A percentile compares a stretch with the other conserved stretches of the same genome.
These are phyloP conservation scores for Sinelater perroti DNA, from an alignment of 2,888 invertebrate genomes.

Conservation along the genomic window DNA sequence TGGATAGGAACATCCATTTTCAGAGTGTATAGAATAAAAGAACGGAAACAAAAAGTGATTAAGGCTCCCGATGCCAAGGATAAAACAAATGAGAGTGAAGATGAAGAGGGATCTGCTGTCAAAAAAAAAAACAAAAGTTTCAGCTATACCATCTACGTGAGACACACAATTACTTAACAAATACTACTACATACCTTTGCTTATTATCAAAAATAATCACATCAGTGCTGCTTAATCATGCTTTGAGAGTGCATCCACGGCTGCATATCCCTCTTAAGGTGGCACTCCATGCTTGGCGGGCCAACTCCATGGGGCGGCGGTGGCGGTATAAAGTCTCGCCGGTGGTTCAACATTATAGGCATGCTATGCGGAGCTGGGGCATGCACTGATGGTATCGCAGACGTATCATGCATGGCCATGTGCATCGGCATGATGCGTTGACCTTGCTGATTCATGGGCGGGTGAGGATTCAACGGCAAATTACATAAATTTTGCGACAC, in stretches of 20 bases:
- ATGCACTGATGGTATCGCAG: constrained; percentile 42
- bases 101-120: too few species aligned
- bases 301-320: constrained; percentile 42
- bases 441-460: constrained; percentile 37
- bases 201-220: too few species aligned
- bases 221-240: constrained; percentile 30
- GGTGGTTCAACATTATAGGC: constrained; percentile 44
- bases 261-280: constrained; percentile 33
- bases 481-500: constrained; percentile 29
- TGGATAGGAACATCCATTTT: too few species aligned
- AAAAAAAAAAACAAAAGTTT: too few species aligned
- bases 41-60: too few species aligned
- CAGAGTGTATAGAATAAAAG: too few species aligned
- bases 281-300: constrained; percentile 38
- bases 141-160: too few species aligned
- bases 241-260: constrained; percentile 43
- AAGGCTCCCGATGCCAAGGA: too few species aligned
- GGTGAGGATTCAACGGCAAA: constrained; percentile 19
- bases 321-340: constrained; percentile 40
- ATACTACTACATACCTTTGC: too few species aligned
- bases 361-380: constrained; percentile 36
- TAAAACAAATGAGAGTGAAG: too few species aligned
- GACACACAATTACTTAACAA: too few species aligned
- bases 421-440: constrained; percentile 44
- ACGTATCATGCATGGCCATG: constrained; percentile 45